Base-by-base conservation (phyloP, 2,888 invertebrate species). In the Scaptomyza parva region DNA sequence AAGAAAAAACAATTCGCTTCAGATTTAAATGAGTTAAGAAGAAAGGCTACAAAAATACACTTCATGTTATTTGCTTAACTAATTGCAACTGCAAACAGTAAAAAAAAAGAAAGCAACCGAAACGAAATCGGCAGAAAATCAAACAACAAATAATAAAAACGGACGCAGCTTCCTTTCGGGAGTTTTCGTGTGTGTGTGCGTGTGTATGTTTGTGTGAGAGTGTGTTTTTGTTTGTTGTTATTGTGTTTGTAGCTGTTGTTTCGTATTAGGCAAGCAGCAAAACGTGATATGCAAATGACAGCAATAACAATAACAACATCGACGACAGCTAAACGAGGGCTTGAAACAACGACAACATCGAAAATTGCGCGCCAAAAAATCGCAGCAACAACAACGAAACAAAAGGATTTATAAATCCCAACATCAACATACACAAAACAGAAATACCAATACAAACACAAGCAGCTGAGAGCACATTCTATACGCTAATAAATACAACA, bases 201-300 rank as follows among this genome's bases (percentile, higher is more conserved):
- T 43, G 51, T 45, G 44, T 45, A 48, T 62, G 50, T 65, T 44
- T 45, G 51, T 55, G 55, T 58, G 47, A 66, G 55, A 45, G 41
- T 60, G 55, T 55, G 53, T 67, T 62, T 69, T 78, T 73, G 69
- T 73, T 69, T 76, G 59, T 62, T 65, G 65, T 70, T 67, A 54
- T 73, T 77, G 70, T 78, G 78, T 70, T 78, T 76, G 78, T 70
- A 63, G 59, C 65, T 60, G 70, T 61, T 70, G 65, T 66, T 63
- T 76, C 65, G 76, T 78, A 78, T 78, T 78, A 78, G 79, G 76
- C 76, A 78, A 78, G 62, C 77, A 78, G 78, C 76, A 78, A 83
- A 85, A 86, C 83, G 77, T 75, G 84, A 86, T 79, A 88, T 79
- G 86, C 83, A 88, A 84, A 86, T 76, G 47, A 66, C 54, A 67